These are phyloP conservation scores for Tenthredo distinguenda DNA, from an alignment of 2,888 invertebrate species.

Conservation along the genomic window DNA sequence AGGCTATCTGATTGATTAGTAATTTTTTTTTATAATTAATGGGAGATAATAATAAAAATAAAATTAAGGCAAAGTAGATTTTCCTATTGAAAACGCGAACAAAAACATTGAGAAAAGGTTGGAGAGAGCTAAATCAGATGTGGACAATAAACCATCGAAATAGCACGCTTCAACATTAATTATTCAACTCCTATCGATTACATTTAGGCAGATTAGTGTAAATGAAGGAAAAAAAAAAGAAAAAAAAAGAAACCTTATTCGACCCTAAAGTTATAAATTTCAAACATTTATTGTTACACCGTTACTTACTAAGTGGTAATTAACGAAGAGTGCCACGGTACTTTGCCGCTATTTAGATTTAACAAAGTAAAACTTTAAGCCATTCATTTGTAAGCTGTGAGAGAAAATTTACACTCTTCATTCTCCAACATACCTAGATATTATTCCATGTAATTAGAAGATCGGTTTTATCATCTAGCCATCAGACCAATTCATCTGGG, in stretches of 20 bases:
- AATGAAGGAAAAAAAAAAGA: slow-evolving; percentile 54
- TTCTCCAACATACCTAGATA: slow-evolving; percentile 16
- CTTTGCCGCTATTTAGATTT: neutral
- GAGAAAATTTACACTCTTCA: slow-evolving; percentile 14
- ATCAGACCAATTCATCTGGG: neutral
- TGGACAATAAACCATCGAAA: slow-evolving; percentile 29
- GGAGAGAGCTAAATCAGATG: slow-evolving; percentile 12
- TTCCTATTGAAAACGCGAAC: neutral
- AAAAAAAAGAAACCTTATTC: slow-evolving; percentile 37
- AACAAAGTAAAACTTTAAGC: neutral
- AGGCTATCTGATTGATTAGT: neutral
- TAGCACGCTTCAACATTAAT: slow-evolving; percentile 17
- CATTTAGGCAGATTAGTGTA: slow-evolving; percentile 57
- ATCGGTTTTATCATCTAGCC: neutral
- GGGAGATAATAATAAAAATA: neutral
- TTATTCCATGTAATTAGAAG: neutral
- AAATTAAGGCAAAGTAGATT: neutral
- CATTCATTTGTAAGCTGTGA: neutral
- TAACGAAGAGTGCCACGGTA: slow-evolving; percentile 18
- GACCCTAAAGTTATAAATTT: slow-evolving; percentile 51
- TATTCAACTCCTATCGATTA: slow-evolving; percentile 40
- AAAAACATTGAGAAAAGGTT: neutral
- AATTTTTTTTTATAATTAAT: neutral
- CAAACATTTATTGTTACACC: slow-evolving; percentile 44
- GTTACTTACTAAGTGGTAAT: slow-evolving; percentile 18